A percentile compares a stretch with the other conserved stretches of the same genome.
phyloP scores from a whole-genome alignment of 2,797 vertebrate species.

The Meda fulgida region DNA sequence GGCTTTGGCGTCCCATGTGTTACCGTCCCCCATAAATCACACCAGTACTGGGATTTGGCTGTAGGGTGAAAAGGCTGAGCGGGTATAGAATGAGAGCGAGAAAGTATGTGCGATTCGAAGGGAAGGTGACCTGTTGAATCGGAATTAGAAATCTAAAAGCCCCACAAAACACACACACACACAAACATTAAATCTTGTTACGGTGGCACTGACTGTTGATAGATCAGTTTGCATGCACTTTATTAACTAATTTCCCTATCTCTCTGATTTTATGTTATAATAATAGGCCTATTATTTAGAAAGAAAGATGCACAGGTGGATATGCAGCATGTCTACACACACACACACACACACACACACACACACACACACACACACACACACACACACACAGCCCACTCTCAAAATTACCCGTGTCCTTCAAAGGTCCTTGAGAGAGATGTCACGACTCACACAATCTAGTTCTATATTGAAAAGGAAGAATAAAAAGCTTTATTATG shows the following conservation, averaged over 20 bases:
- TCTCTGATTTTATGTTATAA: background rate
- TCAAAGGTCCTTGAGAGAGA: conserved; percentile 65
- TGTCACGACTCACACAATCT: conserved; percentile 49
- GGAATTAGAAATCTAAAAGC: background rate
- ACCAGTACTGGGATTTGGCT: conserved; percentile 48
- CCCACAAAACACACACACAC: background rate
- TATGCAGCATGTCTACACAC: background rate
- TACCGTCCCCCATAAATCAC: conserved; percentile 47
- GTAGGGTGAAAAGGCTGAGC: conserved; percentile 35
- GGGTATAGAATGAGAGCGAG: background rate
- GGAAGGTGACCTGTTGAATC: conserved; percentile 28
- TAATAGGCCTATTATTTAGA: background rate
- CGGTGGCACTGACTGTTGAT: background rate
- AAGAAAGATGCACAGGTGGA: conserved; percentile 8
- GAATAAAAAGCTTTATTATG: conserved; percentile 72
- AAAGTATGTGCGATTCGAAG: background rate
- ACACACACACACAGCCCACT: background rate
- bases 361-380: background rate
- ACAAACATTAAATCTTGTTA: background rate
- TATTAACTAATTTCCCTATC: background rate
- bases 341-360: background rate
- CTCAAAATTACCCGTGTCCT: conserved; percentile 51
- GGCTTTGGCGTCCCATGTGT: conserved; percentile 40
- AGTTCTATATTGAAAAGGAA: conserved; percentile 59
- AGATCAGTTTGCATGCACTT: background rate